Conservation (phyloP, 2,113 vertebrate genomes). For the Collichthys lucidus region DNA sequence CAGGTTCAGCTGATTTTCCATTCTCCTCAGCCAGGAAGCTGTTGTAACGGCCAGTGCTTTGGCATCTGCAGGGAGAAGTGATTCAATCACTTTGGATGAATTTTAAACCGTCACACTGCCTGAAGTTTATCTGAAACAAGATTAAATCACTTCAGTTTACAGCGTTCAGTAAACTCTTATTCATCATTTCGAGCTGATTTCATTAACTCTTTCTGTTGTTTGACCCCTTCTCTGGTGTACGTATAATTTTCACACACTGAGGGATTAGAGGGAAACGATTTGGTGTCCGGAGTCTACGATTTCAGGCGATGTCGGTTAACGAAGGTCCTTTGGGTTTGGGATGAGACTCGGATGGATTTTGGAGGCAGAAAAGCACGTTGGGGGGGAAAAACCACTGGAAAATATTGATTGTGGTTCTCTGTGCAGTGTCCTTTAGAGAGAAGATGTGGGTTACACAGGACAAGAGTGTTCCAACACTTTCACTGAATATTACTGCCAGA, state of each 20-base stretch:
- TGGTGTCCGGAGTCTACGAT: not conserved
- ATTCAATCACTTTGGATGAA: constrained; percentile 12
- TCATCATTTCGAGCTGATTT: not conserved
- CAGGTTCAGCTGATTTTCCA: constrained; percentile 5
- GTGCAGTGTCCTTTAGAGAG: too few relatives aligned
- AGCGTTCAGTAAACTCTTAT: not conserved
- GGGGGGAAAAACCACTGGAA: too few relatives aligned
- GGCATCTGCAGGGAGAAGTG: not conserved
- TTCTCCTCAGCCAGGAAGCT: constrained; percentile 1
- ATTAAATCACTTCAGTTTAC: not conserved
- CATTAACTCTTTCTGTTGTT: not conserved
- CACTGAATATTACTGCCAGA: too few relatives aligned
- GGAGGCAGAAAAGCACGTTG: too few relatives aligned
- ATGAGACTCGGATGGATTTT: not conserved
- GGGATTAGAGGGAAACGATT: not conserved
- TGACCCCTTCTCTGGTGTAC: not conserved
- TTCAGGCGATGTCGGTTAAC: too few relatives aligned
- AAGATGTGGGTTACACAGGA: too few relatives aligned
- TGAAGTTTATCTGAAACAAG: not conserved
- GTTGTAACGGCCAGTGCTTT: not conserved
- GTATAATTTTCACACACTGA: too few relatives aligned
- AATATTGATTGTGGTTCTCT: too few relatives aligned
- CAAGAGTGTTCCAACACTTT: too few relatives aligned
- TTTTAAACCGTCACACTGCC: not conserved
- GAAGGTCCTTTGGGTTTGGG: not conserved